Base-by-base conservation (phyloP, 2,113 vertebrate species). In the Hypocryptadius cinnamomeus region DNA sequence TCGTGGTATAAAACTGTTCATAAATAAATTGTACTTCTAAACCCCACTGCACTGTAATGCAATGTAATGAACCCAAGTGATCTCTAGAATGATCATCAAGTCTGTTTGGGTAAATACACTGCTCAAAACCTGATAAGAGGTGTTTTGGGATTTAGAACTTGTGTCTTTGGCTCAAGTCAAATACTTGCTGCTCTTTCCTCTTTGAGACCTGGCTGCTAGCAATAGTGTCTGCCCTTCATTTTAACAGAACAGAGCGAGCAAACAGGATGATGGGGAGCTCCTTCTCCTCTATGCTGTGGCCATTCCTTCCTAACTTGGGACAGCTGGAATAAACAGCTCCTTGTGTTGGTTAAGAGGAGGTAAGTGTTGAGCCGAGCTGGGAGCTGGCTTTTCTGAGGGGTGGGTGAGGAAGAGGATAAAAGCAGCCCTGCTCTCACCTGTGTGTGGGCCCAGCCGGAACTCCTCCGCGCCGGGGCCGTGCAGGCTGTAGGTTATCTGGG, bases 401-500 rank as follows among this genome's bases (percentile, higher is more conserved):
- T 15, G 45, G 31, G 50, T 54, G 39, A 65, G 47, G 63, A 76
- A 72, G 59, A 79, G 44, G 59, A 83, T 10, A 31, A 51, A 77
- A 60, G 33, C 73, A 39, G 15, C 44, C 40, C 64, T 20, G n/a
- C 19, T 94, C 96, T 91, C 96, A 99, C 99, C 99, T 94, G 98
- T 99, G 42, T 98, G 97, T 4, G 97, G 97, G 83, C 99, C 97
- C 70, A 99, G 95, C 59, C 97, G 98, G 96, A 99, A 99, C 90
- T 98, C 98, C 91, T 99, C 98, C 1, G 98, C 98, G 1, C 98
- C 97, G 1, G 98, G 98, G 4, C 99, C 99, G 1, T 99, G 98
- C 44, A 99, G 98, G 37, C 98, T 98, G 88, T 98, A 99, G 1
- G 98, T 98, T 79, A 99, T 96, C 95, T 98, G 98, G 28, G 98